Evolutionary conservation across 1,140 invertebrate species (phyloP).

Genomic region (Littorina saxatilis): DNA sequence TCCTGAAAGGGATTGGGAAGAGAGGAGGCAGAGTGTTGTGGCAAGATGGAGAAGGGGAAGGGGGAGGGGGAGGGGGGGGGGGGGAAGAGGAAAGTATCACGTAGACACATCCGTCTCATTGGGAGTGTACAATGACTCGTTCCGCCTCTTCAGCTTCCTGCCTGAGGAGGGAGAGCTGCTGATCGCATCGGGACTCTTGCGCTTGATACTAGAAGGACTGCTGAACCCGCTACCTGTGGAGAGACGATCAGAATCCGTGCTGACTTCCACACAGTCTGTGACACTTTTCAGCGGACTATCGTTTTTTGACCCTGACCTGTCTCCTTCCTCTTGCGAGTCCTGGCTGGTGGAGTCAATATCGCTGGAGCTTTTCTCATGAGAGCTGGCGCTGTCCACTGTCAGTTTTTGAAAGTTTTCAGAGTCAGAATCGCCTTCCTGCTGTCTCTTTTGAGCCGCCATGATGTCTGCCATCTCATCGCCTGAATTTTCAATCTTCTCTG

Average conservation of each 20-base stretch:
- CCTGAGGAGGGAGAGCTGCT: neutral
- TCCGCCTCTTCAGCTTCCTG: constrained; percentile 51
- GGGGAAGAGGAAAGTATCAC: neutral
- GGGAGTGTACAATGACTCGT: constrained; percentile 47
- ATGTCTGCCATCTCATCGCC: neutral
- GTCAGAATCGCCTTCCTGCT: neutral
- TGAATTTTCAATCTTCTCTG: neutral
- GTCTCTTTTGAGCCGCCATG: neutral
- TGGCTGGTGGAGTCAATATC: constrained; percentile 16
- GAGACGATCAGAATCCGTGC: neutral
- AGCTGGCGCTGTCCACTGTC: neutral
- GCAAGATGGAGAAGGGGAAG: too few species aligned
- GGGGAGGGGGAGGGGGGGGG: too few species aligned
- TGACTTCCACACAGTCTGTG: neutral
- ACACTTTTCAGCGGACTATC: neutral
- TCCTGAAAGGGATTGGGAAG: too few species aligned
- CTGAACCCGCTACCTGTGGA: neutral
- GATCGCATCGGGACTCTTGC: neutral
- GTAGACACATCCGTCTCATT: constrained; percentile 9
- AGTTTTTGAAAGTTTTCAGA: neutral
- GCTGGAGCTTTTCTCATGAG: neutral
- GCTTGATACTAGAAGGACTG: neutral
- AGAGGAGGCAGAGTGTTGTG: too few species aligned
- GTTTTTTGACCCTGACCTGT: neutral
- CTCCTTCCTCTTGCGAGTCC: constrained; percentile 13